Evolutionary conservation across 2,888 invertebrate genomes (phyloP).

Genomic region (Eupeodes latifasciatus): DNA sequence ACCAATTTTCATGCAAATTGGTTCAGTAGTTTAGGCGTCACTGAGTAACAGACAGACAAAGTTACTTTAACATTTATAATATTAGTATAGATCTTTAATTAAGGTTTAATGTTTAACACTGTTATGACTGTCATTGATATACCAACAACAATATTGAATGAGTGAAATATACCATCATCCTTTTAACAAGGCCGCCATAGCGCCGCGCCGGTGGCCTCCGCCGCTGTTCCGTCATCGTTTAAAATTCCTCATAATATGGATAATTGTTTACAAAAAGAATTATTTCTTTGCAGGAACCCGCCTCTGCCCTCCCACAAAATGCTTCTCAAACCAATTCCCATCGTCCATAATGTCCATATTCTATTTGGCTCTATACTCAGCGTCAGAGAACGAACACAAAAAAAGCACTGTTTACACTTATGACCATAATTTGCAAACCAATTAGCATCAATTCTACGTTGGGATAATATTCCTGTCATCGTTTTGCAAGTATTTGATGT

Average conservation of each 20-base stretch:
- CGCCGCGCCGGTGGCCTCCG: too few relatives aligned
- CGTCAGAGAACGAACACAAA: neutral
- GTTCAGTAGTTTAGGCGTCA: too few relatives aligned
- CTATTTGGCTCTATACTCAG: conserved; percentile 10
- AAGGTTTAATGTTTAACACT: neutral
- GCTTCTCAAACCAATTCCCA: neutral
- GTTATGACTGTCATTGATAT: neutral
- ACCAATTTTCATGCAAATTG: too few relatives aligned
- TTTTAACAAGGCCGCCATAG: conserved; percentile 11
- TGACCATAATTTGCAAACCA: conserved; percentile 75
- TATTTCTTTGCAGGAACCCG: too few relatives aligned
- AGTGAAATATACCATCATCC: neutral
- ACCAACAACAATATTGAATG: neutral
- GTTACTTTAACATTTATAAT: too few relatives aligned
- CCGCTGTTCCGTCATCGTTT: neutral
- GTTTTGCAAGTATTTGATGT: conserved; percentile 54
- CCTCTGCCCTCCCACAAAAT: conserved; percentile 27
- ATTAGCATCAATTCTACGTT: conserved; percentile 72
- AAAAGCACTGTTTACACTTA: conserved; percentile 64
- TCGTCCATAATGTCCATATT: conserved; percentile 25
- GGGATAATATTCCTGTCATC: conserved; percentile 64
- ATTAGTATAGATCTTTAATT: too few relatives aligned
- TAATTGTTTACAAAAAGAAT: conserved; percentile 51
- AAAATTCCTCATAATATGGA: neutral
- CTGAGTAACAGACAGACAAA: too few relatives aligned